A percentile compares a stretch with the other conserved stretches of the same genome.
Conservation (phyloP, 1,140 invertebrate species). For the Meloidogyne exigua region DNA sequence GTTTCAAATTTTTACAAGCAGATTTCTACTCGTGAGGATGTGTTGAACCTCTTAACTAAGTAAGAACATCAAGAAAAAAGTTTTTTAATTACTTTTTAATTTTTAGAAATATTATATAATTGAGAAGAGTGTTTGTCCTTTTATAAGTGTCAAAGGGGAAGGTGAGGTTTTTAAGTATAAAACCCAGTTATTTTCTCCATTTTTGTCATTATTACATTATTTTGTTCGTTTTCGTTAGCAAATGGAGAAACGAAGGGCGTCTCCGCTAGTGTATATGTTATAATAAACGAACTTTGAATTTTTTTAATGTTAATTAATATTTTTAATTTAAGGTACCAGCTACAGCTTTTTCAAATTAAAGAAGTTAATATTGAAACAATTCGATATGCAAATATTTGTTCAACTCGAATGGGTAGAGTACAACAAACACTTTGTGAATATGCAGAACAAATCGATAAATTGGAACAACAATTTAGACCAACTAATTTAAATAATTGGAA, state of each 20-base stretch:
- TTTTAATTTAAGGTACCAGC: conserved; percentile 29
- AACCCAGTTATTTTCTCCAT: no score
- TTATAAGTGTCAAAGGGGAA: no score
- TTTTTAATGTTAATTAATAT: not conserved
- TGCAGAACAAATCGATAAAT: conserved; percentile 21
- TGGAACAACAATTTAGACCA: conserved; percentile 14
- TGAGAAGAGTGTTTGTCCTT: no score
- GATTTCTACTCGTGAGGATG: not conserved
- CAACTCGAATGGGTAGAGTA: conserved; percentile 42
- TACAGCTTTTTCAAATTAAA: conserved; percentile 38
- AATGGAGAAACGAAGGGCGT: no score
- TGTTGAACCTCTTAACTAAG: conserved; percentile 14
- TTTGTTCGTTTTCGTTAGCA: no score
- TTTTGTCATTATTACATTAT: no score
- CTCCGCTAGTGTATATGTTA: no score
- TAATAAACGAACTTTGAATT: no score
- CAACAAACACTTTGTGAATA: conserved; percentile 41
- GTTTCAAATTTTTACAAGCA: conserved; percentile 9
- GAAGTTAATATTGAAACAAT: conserved; percentile 36
- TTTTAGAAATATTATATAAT: no score
- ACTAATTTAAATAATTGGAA: conserved; percentile 1
- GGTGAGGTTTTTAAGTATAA: no score
- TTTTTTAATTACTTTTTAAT: no score
- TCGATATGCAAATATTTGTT: conserved; percentile 35
- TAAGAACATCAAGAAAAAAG: not conserved